phyloP scores from a whole-genome alignment of 2,888 invertebrate species.

The Drosophila acutilabella region DNA sequence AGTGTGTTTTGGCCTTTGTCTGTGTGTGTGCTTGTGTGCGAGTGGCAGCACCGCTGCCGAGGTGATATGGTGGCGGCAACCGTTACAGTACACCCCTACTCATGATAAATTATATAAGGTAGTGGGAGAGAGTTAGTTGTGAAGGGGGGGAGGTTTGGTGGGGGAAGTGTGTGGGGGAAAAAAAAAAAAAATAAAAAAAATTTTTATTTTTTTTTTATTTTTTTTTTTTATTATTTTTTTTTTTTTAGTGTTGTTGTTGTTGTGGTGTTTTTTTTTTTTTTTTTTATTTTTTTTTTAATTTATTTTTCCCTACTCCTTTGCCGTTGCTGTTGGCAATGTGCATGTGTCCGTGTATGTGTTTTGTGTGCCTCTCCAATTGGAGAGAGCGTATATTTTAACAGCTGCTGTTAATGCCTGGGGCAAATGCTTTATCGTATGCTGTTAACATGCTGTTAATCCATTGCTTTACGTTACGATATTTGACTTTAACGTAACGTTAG shows the following conservation, averaged over 20 bases:
- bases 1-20: conserved; percentile 36
- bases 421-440: conserved; percentile 34
- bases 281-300: too few species aligned
- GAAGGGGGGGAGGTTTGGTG: too few species aligned
- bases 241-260: too few species aligned
- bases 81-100: conserved; percentile 29
- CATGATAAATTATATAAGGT: too few species aligned
- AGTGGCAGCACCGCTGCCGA: conserved; percentile 48
- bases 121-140: too few species aligned
- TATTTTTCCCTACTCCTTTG: conserved; percentile 31
- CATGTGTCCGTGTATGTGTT: conserved; percentile 24
- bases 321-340: neutral
- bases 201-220: too few species aligned
- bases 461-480: conserved; percentile 57
- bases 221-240: too few species aligned
- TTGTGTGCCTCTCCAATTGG: conserved; percentile 66
- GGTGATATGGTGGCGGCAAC: conserved; percentile 44
- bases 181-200: too few species aligned
- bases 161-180: too few species aligned
- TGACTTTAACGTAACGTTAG: conserved; percentile 22
- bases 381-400: conserved; percentile 53
- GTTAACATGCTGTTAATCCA: conserved; percentile 18
- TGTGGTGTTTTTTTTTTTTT: too few species aligned
- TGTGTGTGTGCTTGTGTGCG: conserved; percentile 35
- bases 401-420: conserved; percentile 48